These are phyloP conservation scores for Pantelozetes paolii DNA, from an alignment of 2,888 invertebrate genomes.

Conservation along the genomic window DNA sequence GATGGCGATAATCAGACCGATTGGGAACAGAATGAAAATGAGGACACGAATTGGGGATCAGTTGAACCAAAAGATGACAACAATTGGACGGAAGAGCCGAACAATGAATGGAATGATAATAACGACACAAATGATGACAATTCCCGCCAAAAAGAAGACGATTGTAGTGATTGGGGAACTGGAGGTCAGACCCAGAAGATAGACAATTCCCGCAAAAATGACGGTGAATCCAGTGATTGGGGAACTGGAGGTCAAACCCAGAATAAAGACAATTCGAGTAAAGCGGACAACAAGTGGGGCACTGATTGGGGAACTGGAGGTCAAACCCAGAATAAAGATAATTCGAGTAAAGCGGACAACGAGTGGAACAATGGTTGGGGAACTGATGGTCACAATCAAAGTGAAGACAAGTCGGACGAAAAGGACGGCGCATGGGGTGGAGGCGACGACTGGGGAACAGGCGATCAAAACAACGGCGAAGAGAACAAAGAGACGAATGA, in stretches of 20 bases:
- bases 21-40: too few species aligned
- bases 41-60: neutral
- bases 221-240: too few species aligned
- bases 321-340: too few species aligned
- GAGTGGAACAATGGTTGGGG: neutral
- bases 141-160: neutral
- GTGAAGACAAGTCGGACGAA: neutral
- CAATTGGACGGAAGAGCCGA: neutral
- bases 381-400: neutral
- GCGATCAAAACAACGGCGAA: neutral
- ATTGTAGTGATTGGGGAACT: neutral
- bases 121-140: neutral
- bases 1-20: too few species aligned
- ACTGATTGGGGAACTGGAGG: too few species aligned
- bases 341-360: too few species aligned
- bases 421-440: neutral
- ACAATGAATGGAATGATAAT: too few species aligned
- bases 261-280: too few species aligned
- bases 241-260: too few species aligned
- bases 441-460: slow-evolving; percentile 6
- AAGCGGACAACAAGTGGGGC: too few species aligned
- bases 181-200: too few species aligned
- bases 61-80: neutral
- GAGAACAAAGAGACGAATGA: neutral
- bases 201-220: too few species aligned